Conservation (phyloP, 2,797 vertebrate species). For the Centroberyx gerrardi region DNA sequence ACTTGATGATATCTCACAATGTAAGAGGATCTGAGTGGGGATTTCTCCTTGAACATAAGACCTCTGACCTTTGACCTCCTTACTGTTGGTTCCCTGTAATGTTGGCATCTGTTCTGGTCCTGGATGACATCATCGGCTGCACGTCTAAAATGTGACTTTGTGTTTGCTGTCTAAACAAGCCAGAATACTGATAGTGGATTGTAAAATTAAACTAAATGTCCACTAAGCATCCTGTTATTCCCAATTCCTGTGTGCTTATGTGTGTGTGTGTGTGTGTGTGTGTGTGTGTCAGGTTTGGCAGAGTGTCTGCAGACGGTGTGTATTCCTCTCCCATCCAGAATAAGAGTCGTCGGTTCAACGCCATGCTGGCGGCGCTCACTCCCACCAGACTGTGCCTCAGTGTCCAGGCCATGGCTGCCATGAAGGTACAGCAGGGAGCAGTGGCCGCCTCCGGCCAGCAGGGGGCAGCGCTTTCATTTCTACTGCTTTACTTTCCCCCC, state of each 20-base stretch:
- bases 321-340: constrained; percentile 71
- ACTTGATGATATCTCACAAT: too few relatives aligned
- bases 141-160: neutral
- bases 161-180: neutral
- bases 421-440: constrained; percentile 68
- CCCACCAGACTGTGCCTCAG: constrained; percentile 70
- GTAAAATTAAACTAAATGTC: too few relatives aligned
- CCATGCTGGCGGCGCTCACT: constrained; percentile 71
- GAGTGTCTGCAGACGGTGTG: constrained; percentile 63
- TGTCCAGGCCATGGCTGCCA: constrained; percentile 71
- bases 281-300: constrained; percentile 70
- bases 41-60: too few relatives aligned
- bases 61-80: too few relatives aligned
- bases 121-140: too few relatives aligned
- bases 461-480: constrained; percentile 18
- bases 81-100: too few relatives aligned
- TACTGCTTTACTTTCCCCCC: too few relatives aligned
- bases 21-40: too few relatives aligned
- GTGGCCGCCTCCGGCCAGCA: constrained; percentile 4
- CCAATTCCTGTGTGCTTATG: neutral
- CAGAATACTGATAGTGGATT: too few relatives aligned
- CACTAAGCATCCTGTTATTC: too few relatives aligned
- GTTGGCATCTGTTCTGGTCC: neutral
- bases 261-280: neutral
- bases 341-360: constrained; percentile 70